Base-by-base conservation (phyloP, 2,113 vertebrate genomes). In the Grammomys surdaster region DNA sequence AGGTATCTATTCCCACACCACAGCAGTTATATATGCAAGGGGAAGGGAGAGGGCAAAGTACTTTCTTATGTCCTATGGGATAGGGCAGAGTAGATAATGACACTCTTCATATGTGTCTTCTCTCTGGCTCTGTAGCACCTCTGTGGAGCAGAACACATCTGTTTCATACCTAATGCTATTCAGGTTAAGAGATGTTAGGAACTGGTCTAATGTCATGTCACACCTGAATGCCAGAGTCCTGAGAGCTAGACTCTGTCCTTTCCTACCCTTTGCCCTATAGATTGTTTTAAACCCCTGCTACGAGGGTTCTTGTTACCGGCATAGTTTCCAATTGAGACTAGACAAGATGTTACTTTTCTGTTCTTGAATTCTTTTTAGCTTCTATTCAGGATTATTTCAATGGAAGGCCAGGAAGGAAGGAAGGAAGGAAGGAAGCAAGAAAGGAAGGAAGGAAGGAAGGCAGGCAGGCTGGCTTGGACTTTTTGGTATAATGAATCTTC, bases 31-130 rank as follows among this genome's bases (percentile, higher is more conserved):
- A 24, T 65, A 28, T 43, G 22, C 80, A 81, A 63, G 7, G 17
- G 22, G 89, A 56, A 77, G 89, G 17, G 72, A 28, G 17, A 22
- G 17, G 33, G 60, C 91, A 70, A n/a, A 54, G 3, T 51, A 14
- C 10, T 81, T 58, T 77, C 75, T 13, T 33, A 1, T 54, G 31
- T 14, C 36, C 16, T 56, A 1, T 14, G 58, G 54, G 56, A 1
- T 3, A 58, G 48, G 48, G 26, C 54, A 3, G 1, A 82, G 56
- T 51, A 2, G 69, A 40, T 46, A 40, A 28, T 58, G 77, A 33
- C 17, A 0, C 46, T 43, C 33, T 48, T 24, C 63, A 17, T 0
- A 0, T 9, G 10, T 13, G 0, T 26, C 16, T 5, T 89, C 40
- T 48, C 36, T 31, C 46, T 82, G 46, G 36, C 65, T 65, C 9